phyloP scores from a whole-genome alignment of 2,888 invertebrate genomes.

The Gandaritis pyraliata region DNA sequence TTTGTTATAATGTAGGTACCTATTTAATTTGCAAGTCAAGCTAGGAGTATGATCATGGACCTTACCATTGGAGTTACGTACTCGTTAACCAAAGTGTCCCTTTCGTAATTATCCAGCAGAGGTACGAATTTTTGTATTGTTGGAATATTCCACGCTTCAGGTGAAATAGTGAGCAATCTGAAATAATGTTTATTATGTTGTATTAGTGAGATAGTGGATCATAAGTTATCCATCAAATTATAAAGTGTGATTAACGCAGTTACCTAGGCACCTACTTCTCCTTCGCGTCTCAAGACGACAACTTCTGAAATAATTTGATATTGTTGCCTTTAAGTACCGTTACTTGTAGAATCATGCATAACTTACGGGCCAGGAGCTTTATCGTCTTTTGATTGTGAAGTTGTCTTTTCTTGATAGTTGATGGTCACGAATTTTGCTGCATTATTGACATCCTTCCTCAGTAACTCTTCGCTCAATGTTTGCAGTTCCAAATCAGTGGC shows the following conservation, averaged over 20 bases:
- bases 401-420: slow-evolving; percentile 90
- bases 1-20: neutral
- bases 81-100: slow-evolving; percentile 89
- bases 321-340: neutral
- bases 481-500: slow-evolving; percentile 86
- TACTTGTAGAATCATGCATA: neutral
- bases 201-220: slow-evolving; percentile 6
- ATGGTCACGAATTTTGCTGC: slow-evolving; percentile 88
- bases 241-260: neutral
- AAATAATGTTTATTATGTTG: slow-evolving; percentile 37
- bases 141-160: slow-evolving; percentile 86
- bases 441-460: slow-evolving; percentile 89
- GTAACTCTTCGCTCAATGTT: slow-evolving; percentile 88
- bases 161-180: slow-evolving; percentile 88
- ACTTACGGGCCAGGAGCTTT: slow-evolving; percentile 91
- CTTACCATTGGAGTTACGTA: slow-evolving; percentile 87
- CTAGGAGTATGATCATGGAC: neutral
- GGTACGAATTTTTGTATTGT: slow-evolving; percentile 90
- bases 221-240: slow-evolving; percentile 15
- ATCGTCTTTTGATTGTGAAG: slow-evolving; percentile 87
- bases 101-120: slow-evolving; percentile 94
- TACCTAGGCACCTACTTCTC: too few species aligned
- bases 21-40: neutral
- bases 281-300: neutral
- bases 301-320: neutral